Evolutionary conservation across 1,140 invertebrate species (phyloP).

Genomic region (Cotesia typhae): DNA sequence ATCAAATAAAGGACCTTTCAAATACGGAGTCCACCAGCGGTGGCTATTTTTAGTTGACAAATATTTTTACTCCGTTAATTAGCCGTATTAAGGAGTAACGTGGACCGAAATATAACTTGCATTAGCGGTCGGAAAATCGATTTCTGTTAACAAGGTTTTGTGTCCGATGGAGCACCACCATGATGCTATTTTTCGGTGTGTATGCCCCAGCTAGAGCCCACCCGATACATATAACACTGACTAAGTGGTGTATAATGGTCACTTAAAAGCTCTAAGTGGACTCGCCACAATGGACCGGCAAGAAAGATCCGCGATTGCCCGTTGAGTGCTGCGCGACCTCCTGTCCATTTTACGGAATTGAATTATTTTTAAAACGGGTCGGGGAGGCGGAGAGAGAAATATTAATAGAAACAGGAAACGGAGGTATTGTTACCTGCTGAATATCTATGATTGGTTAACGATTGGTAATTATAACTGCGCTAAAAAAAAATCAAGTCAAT

Average conservation of each 20-base stretch:
- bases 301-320: slow-evolving; percentile 5
- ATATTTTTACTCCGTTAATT: background rate
- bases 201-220: background rate
- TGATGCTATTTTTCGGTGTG: background rate
- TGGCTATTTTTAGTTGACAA: background rate
- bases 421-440: too few species aligned
- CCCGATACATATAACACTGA: slow-evolving; percentile 1
- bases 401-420: too few species aligned
- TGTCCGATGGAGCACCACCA: too few species aligned
- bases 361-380: too few species aligned
- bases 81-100: background rate
- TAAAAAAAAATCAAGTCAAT: too few species aligned
- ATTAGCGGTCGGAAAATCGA: background rate
- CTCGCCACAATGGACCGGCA: background rate
- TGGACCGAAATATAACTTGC: background rate
- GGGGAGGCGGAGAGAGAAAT: too few species aligned
- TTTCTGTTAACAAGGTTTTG: slow-evolving; percentile 9
- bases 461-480: too few species aligned
- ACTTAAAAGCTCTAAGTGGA: slow-evolving; percentile 38
- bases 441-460: too few species aligned
- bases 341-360: too few species aligned
- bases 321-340: too few species aligned
- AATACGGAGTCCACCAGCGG: background rate
- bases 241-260: slow-evolving; percentile 39
- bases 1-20: too few species aligned